phyloP scores from a whole-genome alignment of 2,113 vertebrate species.

The Ceratotherium simum region DNA sequence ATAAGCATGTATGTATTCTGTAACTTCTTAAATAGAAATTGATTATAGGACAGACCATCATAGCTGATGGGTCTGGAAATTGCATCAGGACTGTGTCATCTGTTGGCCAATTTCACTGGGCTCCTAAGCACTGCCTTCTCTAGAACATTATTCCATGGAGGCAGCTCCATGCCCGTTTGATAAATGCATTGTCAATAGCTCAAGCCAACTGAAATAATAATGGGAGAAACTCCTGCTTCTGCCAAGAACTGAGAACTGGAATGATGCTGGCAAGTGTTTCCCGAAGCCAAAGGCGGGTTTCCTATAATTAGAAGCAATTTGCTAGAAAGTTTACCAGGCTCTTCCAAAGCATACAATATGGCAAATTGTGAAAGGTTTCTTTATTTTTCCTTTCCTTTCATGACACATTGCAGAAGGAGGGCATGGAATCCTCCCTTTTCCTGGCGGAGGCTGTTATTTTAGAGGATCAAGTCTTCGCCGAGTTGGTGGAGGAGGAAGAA shows the following conservation, averaged over 20 bases:
- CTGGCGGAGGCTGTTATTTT: slow-evolving; percentile 8
- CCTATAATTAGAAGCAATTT: slow-evolving; percentile 89
- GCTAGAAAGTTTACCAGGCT: slow-evolving; percentile 84
- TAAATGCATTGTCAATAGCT: slow-evolving; percentile 84
- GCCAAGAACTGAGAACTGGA: slow-evolving; percentile 82
- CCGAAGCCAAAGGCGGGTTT: slow-evolving; percentile 84
- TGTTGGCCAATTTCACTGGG: not conserved
- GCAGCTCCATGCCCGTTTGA: slow-evolving; percentile 78
- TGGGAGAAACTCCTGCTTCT: slow-evolving; percentile 77
- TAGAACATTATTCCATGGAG: not conserved
- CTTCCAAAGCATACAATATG: slow-evolving; percentile 82
- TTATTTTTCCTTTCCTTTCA: slow-evolving; percentile 76
- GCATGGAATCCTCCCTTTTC: not conserved
- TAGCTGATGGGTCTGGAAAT: not conserved
- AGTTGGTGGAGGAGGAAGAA: slow-evolving; percentile 25
- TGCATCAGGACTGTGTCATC: too few relatives aligned
- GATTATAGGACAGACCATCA: not conserved
- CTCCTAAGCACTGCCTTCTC: not conserved
- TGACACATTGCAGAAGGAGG: slow-evolving; percentile 72
- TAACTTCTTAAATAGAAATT: not conserved
- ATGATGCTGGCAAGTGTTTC: slow-evolving; percentile 68
- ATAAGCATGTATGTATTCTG: not conserved
- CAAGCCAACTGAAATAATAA: slow-evolving; percentile 87
- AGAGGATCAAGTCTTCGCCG: not conserved
- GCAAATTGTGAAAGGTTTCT: slow-evolving; percentile 67